These are phyloP conservation scores for Lasioglossum figueresi DNA, from an alignment of 2,888 invertebrate genomes.

Conservation along the genomic window DNA sequence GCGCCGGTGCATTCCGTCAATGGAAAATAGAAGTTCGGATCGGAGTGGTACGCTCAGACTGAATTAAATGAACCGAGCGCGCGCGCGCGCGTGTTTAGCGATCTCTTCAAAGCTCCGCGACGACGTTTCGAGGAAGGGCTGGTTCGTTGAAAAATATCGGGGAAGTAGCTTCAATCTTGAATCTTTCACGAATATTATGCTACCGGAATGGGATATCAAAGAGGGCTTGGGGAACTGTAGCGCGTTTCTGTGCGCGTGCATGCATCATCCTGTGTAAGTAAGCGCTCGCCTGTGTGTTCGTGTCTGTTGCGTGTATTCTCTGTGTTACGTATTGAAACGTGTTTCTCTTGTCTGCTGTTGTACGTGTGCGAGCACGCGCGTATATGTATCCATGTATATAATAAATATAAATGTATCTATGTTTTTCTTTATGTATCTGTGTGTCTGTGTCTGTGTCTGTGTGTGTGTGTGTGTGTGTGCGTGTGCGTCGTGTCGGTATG, in stretches of 20 bases:
- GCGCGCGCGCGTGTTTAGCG: background rate
- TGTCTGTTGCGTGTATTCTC: constrained; percentile 37
- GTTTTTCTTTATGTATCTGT: too few species aligned
- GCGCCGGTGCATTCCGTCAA: background rate
- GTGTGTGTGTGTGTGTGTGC: background rate
- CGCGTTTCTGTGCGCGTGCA: constrained; percentile 69
- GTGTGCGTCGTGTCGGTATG: constrained; percentile 38
- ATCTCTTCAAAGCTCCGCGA: background rate
- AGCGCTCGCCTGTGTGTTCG: constrained; percentile 28
- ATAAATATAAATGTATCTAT: background rate
- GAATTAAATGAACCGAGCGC: constrained; percentile 5
- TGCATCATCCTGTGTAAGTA: constrained; percentile 45
- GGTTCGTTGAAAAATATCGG: constrained; percentile 21
- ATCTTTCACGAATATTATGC: constrained; percentile 27
- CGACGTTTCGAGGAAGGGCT: background rate
- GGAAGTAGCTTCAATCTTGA: constrained; percentile 12
- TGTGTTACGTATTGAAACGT: background rate
- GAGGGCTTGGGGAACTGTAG: constrained; percentile 24
- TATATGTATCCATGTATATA: background rate
- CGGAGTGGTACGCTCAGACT: background rate
- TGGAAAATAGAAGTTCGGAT: background rate
- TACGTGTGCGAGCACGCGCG: background rate
- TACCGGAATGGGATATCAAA: constrained; percentile 30
- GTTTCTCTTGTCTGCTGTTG: constrained; percentile 13
- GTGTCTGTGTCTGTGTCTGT: too few species aligned